Evolutionary conservation across 2,888 invertebrate species (phyloP), one percentile per base, ranked within the genome.

Genomic region (Xylota sylvarum): DNA sequence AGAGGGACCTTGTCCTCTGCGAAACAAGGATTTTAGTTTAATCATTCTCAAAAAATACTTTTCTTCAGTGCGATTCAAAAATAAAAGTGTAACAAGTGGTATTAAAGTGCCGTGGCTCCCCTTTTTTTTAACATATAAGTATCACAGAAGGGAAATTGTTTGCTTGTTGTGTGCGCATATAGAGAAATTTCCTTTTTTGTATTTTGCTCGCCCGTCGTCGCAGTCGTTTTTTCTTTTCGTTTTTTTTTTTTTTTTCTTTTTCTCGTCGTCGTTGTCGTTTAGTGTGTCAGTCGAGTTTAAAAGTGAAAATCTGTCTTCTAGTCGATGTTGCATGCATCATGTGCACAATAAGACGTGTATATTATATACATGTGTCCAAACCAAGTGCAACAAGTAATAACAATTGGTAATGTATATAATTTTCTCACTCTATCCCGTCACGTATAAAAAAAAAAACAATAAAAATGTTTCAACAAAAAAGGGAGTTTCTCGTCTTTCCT

Each of bases 21-120:
- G 97, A 94, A 97, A 97, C 93, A 97, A 95, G 91, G 97, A 97
- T 95, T 97, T 97, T 93, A 97, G 95, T 94, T 97, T 97, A 95
- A 97, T 97, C 97, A 97, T 97, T 94, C 95, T 96, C 30, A 23
- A 37, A n/a, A 67, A 48, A 2, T 50, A 43, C n/a, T 32, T 32
- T 56, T 67, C 17, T 32, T 55, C 40, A 60, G 67, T 74, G 67
- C 46, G 32, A 72, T 35, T 64, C 12, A 30, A 46, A 70, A 65
- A 43, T 23, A 46, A 35, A 52, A 65, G 83, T 77, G 83, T 55
- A 72, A 67, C 70, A 81, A 76, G 58, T 85, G 84, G 56, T 58
- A 52, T 30, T 50, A 37, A 12, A 56, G 78, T 70, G 67, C 52
- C 70, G 67, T 30, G 62, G 62, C 37, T 48, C 64, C 72, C 27